Conservation (phyloP, 2,888 invertebrate species). For the Lasioglossum villosulum region DNA sequence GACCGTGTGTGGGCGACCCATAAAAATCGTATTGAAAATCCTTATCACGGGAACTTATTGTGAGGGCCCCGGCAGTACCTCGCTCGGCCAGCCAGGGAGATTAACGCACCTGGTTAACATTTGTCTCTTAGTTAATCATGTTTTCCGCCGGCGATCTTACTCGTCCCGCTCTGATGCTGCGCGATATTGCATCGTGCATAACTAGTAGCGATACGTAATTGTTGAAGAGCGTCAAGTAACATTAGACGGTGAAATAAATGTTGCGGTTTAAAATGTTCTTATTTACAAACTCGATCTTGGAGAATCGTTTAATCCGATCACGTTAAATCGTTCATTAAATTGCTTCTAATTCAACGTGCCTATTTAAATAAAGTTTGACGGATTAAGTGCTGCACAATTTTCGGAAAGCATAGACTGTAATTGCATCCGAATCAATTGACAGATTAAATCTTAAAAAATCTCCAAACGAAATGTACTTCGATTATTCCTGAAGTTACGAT, state of each 20-base stretch:
- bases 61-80: not conserved
- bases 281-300: not conserved
- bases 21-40: conserved; percentile 32
- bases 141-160: not conserved
- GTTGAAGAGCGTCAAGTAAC: not conserved
- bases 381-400: not conserved
- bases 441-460: not conserved
- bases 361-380: not conserved
- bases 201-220: not conserved
- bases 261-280: not conserved
- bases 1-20: conserved; percentile 44
- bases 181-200: not conserved
- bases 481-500: not conserved
- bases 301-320: not conserved
- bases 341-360: not conserved
- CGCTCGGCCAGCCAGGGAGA: no score
- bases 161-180: not conserved
- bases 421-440: not conserved
- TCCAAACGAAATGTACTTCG: not conserved
- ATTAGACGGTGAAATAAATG: not conserved
- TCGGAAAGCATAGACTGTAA: not conserved
- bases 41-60: conserved; percentile 46
- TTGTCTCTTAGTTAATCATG: conserved; percentile 1
- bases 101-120: not conserved
- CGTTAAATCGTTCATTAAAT: not conserved